phyloP scores from a whole-genome alignment of 2,797 vertebrate species.

The Acrossocheilus wenchowensis region DNA sequence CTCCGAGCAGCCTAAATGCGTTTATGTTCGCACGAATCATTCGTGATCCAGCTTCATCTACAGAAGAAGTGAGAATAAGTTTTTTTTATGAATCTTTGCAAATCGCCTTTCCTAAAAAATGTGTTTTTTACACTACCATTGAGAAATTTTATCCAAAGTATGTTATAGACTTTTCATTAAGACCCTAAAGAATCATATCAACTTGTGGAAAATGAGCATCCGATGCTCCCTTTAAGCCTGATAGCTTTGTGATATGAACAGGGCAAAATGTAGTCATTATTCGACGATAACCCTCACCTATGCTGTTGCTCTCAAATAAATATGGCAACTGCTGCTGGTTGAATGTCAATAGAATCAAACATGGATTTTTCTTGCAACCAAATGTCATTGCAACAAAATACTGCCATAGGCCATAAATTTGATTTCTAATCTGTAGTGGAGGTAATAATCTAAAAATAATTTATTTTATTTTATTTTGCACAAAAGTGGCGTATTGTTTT shows the following conservation, averaged over 20 bases:
- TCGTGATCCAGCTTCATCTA: too few relatives aligned
- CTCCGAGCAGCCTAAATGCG: too few relatives aligned
- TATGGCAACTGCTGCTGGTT: not conserved
- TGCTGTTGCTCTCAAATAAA: not conserved
- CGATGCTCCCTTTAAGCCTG: too few relatives aligned
- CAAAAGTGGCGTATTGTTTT: not conserved
- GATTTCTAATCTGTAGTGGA: not conserved
- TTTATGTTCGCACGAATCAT: too few relatives aligned
- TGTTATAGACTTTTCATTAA: too few relatives aligned
- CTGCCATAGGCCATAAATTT: not conserved
- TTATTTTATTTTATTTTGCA: not conserved
- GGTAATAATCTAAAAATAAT: not conserved
- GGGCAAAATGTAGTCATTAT: not conserved
- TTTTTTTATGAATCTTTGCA: too few relatives aligned
- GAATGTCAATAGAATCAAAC: not conserved
- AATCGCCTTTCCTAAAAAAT: too few relatives aligned
- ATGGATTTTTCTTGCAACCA: not conserved
- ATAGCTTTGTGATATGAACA: not conserved
- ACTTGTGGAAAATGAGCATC: too few relatives aligned
- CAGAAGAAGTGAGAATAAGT: too few relatives aligned
- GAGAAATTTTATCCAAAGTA: too few relatives aligned
- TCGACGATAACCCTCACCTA: not conserved
- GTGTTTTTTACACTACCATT: too few relatives aligned
- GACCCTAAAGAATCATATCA: too few relatives aligned
- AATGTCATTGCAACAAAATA: conserved; percentile 4